A percentile compares a stretch with the other conserved stretches of the same genome.
Evolutionary conservation across 2,888 invertebrate genomes (phyloP).

Genomic region (Nomada lathburiana): DNA sequence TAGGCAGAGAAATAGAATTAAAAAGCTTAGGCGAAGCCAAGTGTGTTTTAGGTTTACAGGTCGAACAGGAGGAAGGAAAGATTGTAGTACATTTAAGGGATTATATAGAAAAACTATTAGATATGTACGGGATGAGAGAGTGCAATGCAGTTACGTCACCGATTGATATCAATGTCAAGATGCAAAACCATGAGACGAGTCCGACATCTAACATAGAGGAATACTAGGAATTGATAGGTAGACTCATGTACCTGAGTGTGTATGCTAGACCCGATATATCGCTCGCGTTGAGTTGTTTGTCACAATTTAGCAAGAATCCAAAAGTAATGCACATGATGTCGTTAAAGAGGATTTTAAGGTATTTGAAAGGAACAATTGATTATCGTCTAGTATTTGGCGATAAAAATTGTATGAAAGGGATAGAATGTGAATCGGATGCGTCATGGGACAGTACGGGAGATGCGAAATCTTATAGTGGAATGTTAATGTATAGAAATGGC

Average conservation of each 20-base stretch:
- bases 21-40: slow-evolving; percentile 11
- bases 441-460: slow-evolving; percentile 17
- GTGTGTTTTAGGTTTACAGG: slow-evolving; percentile 15
- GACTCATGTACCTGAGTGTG: slow-evolving; percentile 25
- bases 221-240: slow-evolving; percentile 20
- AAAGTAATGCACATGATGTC: not conserved
- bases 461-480: slow-evolving; percentile 11
- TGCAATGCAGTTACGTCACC: slow-evolving; percentile 12
- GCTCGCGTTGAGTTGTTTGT: slow-evolving; percentile 18
- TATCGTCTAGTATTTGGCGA: not conserved
- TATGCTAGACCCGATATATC: slow-evolving; percentile 20
- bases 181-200: not conserved
- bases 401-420: not conserved
- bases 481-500: not conserved
- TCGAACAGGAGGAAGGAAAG: slow-evolving; percentile 14
- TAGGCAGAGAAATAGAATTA: not conserved
- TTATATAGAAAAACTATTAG: slow-evolving; percentile 16
- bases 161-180: slow-evolving; percentile 14
- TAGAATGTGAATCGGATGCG: slow-evolving; percentile 6
- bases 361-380: slow-evolving; percentile 1
- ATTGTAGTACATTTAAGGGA: not conserved
- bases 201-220: not conserved
- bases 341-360: not conserved
- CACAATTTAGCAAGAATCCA: slow-evolving; percentile 5
- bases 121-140: slow-evolving; percentile 22